A percentile compares a stretch with the other conserved stretches of the same genome.
Conservation (phyloP, 2,888 invertebrate genomes). For the Drosophila limbata region DNA sequence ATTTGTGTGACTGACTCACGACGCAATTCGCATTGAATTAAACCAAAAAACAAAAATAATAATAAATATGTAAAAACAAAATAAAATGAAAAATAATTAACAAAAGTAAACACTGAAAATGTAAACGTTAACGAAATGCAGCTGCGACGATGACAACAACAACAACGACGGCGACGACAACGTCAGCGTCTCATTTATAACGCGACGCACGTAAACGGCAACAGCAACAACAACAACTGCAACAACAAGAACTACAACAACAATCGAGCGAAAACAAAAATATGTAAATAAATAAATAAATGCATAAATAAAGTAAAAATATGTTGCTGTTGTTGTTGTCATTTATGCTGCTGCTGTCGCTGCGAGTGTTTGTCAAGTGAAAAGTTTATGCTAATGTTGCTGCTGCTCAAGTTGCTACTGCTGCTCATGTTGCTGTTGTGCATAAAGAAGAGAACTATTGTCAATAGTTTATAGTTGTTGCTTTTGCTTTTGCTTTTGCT, state of each 20-base stretch:
- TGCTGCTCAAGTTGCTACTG: conserved; percentile 22
- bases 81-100: conserved; percentile 36
- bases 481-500: conserved; percentile 15
- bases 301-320: conserved; percentile 55
- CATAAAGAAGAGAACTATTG: conserved; percentile 40
- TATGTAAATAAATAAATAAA: conserved; percentile 72
- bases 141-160: conserved; percentile 19
- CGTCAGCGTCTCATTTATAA: conserved; percentile 61
- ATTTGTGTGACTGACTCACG: conserved; percentile 33
- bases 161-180: conserved; percentile 6
- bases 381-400: conserved; percentile 47
- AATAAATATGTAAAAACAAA: not conserved
- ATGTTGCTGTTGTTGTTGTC: conserved; percentile 16
- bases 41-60: not conserved
- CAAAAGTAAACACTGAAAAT: conserved; percentile 62
- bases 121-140: conserved; percentile 55
- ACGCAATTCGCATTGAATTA: conserved; percentile 21
- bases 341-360: conserved; percentile 13
- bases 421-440: conserved; percentile 26
- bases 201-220: conserved; percentile 57
- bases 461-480: conserved; percentile 14
- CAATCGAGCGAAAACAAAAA: conserved; percentile 43
- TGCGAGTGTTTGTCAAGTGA: conserved; percentile 45
- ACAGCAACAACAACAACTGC: conserved; percentile 33
- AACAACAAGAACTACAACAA: conserved; percentile 37